These are phyloP conservation scores for Chaetorhynchus papuensis DNA, from an alignment of 2,113 vertebrate genomes.

Conservation along the genomic window DNA sequence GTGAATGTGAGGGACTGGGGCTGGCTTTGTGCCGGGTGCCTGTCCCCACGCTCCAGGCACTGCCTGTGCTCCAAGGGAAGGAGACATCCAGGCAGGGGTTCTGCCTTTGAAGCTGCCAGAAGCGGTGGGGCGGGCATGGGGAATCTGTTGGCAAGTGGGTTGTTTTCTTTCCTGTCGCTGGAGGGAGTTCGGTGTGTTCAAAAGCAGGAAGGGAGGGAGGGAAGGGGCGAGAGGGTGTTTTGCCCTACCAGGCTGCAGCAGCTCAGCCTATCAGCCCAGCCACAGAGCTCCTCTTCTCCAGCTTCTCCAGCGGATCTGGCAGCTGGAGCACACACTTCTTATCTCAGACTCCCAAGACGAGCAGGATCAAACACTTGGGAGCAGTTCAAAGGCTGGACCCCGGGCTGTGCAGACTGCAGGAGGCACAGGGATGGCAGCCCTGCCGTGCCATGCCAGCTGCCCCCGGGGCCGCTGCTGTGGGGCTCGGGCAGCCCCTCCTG, in stretches of 20 bases:
- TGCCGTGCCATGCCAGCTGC: not conserved
- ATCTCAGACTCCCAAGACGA: not conserved
- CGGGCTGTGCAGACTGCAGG: not conserved
- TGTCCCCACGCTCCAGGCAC: accelerated
- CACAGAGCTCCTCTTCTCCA: not conserved
- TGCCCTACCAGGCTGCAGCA: not conserved
- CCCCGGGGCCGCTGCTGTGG: not conserved
- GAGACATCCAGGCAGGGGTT: not conserved
- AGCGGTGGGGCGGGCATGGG: not conserved
- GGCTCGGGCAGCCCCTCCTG: not conserved
- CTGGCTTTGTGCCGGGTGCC: not conserved
- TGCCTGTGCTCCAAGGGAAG: not conserved
- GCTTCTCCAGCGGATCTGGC: not conserved
- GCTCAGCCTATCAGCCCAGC: not conserved
- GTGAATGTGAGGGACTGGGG: accelerated
- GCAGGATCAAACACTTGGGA: constrained; percentile 32
- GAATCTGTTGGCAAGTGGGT: not conserved
- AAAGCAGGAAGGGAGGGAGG: not conserved
- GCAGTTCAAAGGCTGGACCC: constrained; percentile 23
- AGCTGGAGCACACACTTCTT: not conserved
- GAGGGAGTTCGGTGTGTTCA: not conserved
- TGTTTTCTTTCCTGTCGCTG: not conserved
- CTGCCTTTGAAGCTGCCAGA: constrained; percentile 1
- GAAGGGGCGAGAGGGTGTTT: not conserved
- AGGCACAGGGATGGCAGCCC: not conserved